Evolutionary conservation across 2,797 vertebrate genomes (phyloP).

Genomic region (Myiothlypis chrysogaster): DNA sequence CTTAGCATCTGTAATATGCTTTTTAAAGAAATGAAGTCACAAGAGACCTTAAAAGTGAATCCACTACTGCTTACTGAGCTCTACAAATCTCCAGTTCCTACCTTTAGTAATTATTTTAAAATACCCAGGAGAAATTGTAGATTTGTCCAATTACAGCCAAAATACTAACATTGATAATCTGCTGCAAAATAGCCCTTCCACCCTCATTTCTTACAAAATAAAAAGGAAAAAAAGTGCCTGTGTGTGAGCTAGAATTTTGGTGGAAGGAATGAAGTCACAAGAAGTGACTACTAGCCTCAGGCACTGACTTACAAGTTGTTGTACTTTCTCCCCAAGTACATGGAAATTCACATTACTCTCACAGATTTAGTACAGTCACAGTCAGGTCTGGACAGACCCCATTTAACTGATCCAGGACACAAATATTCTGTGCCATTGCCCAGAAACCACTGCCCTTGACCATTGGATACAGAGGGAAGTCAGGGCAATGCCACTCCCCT

Average conservation of each 20-base stretch:
- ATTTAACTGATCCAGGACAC: not conserved
- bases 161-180: constrained; percentile 50
- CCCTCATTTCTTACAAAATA: not conserved
- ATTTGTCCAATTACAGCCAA: constrained; percentile 60
- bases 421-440: not conserved
- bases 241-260: not conserved
- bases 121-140: constrained; percentile 37
- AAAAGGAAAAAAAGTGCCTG: not conserved
- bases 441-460: not conserved
- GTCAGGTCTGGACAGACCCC: not conserved
- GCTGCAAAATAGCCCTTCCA: constrained; percentile 8
- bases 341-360: not conserved
- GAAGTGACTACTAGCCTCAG: not conserved
- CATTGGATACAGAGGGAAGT: not conserved
- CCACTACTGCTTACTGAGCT: constrained; percentile 31
- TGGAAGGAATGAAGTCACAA: not conserved
- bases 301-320: not conserved
- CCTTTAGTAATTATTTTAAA: constrained; percentile 65
- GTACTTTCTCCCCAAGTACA: not conserved
- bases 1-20: constrained; percentile 8
- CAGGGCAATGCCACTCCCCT: not conserved
- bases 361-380: not conserved
- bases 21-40: constrained; percentile 18
- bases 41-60: constrained; percentile 35
- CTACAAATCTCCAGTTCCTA: constrained; percentile 51